These are phyloP conservation scores for Pterophyllum scalare DNA, from an alignment of 2,113 vertebrate species.

Conservation along the genomic window DNA sequence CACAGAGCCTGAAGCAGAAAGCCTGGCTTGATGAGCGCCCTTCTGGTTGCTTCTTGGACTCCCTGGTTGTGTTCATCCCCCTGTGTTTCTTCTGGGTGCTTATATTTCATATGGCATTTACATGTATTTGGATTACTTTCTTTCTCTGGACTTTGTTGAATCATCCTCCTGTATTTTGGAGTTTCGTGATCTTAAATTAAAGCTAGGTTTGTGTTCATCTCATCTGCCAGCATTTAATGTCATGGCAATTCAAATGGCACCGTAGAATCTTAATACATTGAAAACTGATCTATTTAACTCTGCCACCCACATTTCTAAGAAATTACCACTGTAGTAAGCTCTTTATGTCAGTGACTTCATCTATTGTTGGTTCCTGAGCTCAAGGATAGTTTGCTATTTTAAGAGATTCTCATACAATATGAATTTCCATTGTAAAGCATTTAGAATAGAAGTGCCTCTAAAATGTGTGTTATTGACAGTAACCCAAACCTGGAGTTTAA, in stretches of 20 bases:
- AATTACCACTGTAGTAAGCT: slow-evolving; percentile 3
- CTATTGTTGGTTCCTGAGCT: slow-evolving; percentile 8
- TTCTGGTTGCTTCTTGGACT: not conserved
- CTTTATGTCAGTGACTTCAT: slow-evolving; percentile 1
- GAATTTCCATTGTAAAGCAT: not conserved
- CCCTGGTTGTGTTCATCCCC: not conserved
- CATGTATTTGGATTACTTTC: not conserved
- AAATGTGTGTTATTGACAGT: not conserved
- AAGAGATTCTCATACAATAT: not conserved
- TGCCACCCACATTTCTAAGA: slow-evolving; percentile 1
- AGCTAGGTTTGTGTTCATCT: not conserved
- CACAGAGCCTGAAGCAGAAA: not conserved
- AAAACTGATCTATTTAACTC: slow-evolving; percentile 3
- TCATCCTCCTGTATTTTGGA: not conserved
- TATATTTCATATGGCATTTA: too few relatives aligned
- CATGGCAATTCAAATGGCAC: not conserved
- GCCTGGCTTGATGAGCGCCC: not conserved
- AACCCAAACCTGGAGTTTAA: not conserved
- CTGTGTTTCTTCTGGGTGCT: too few relatives aligned
- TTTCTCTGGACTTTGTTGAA: not conserved
- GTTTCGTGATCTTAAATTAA: not conserved
- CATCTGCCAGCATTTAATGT: not conserved
- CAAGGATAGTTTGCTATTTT: slow-evolving; percentile 16
- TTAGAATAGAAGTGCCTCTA: not conserved
- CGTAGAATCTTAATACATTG: not conserved